A percentile compares a stretch with the other conserved stretches of the same genome.
These are phyloP conservation scores for Oophaga sylvatica DNA, from an alignment of 2,797 vertebrate genomes.

Conservation along the genomic window DNA sequence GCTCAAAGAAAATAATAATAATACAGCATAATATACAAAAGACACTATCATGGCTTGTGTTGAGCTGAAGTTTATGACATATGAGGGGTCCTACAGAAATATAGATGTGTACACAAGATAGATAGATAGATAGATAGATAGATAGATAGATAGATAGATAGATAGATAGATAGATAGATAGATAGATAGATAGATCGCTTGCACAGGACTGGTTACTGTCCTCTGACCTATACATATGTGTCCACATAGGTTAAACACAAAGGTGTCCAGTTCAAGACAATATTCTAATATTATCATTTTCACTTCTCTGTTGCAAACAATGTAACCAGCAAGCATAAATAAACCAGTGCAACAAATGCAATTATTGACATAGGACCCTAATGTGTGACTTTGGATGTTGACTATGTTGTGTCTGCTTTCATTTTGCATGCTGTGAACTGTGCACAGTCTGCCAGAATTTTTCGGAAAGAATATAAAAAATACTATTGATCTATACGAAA, in stretches of 20 bases:
- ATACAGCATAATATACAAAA: no score
- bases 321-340: background rate
- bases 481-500: conserved; percentile 28
- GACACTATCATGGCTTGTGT: no score
- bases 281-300: background rate
- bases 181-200: no score
- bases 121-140: no score
- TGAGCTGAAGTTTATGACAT: no score
- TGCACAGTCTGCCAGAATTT: background rate
- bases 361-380: background rate
- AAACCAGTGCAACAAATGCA: background rate
- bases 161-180: no score
- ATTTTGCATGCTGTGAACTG: background rate
- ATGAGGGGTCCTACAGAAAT: no score
- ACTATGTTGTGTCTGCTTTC: background rate
- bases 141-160: no score
- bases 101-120: no score
- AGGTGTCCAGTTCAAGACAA: background rate
- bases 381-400: background rate
- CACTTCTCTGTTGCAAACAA: background rate
- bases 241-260: background rate
- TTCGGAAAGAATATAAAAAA: conserved; percentile 9
- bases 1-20: no score
- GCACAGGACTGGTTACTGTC: no score
- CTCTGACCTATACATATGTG: background rate